These are phyloP conservation scores for Hirtodrosophila duncani DNA, from an alignment of 2,888 invertebrate species.

Conservation along the genomic window DNA sequence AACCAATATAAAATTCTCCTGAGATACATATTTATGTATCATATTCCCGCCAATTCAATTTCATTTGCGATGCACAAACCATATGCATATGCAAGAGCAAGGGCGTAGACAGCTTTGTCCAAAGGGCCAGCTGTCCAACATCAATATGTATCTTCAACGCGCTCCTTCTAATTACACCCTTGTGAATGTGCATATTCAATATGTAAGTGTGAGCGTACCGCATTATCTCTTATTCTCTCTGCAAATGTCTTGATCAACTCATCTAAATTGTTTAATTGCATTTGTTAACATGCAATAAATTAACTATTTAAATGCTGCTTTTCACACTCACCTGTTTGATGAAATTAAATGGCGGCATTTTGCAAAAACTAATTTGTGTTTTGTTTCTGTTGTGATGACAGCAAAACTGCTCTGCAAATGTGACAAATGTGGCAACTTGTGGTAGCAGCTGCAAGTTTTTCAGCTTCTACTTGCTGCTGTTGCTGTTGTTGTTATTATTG, in stretches of 20 bases:
- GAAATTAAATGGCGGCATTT: slow-evolving; percentile 73
- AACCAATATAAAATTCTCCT: too few relatives aligned
- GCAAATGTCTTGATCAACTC: too few relatives aligned
- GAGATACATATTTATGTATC: too few relatives aligned
- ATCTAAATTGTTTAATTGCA: slow-evolving; percentile 2
- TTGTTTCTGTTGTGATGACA: slow-evolving; percentile 9
- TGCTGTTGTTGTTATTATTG: background rate
- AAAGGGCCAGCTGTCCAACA: too few relatives aligned
- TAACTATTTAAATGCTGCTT: slow-evolving; percentile 34
- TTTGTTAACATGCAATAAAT: slow-evolving; percentile 8
- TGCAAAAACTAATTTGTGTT: slow-evolving; percentile 38
- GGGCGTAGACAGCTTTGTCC: too few relatives aligned
- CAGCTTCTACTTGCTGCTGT: background rate
- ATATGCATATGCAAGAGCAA: background rate
- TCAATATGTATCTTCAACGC: too few relatives aligned
- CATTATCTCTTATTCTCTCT: too few relatives aligned
- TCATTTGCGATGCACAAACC: background rate
- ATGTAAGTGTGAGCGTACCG: too few relatives aligned
- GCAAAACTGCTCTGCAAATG: too few relatives aligned
- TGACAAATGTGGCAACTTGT: slow-evolving; percentile 42
- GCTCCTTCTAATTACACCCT: too few relatives aligned
- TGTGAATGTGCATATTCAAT: too few relatives aligned
- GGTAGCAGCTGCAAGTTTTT: slow-evolving; percentile 8
- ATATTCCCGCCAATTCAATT: too few relatives aligned
- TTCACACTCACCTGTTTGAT: slow-evolving; percentile 71